These are phyloP conservation scores for Mustelus asterias DNA, from an alignment of 2,113 vertebrate species.

Conservation along the genomic window DNA sequence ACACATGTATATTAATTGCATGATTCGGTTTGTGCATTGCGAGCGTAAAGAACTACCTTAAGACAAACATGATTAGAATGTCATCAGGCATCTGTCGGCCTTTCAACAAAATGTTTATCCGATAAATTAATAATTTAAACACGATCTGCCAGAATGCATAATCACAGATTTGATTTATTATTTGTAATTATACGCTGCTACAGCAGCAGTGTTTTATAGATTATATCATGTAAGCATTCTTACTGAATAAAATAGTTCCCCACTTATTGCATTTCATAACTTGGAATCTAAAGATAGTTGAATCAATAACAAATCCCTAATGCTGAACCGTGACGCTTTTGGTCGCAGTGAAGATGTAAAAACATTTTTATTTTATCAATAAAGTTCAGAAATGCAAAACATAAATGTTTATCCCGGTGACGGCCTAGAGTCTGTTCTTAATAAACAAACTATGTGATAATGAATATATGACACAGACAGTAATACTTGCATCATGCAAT, in stretches of 20 bases:
- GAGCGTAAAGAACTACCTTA: neutral
- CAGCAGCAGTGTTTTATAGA: neutral
- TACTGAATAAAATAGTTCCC: neutral
- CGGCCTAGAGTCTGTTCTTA: neutral
- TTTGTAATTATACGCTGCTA: neutral
- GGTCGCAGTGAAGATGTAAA: neutral
- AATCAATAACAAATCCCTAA: neutral
- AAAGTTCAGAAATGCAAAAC: neutral
- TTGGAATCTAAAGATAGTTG: neutral
- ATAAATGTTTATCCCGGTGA: neutral
- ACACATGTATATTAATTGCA: neutral
- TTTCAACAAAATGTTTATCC: neutral
- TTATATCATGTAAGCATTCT: neutral
- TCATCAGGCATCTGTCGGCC: neutral
- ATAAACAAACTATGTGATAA: neutral
- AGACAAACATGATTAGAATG: neutral
- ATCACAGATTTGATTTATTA: neutral
- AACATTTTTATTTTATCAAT: neutral
- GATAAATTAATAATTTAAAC: slow-evolving; percentile 16
- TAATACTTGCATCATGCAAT: neutral
- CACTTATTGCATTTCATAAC: neutral
- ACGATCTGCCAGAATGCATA: neutral
- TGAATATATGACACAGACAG: neutral
- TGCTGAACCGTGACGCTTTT: neutral
- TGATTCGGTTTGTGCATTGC: neutral